Base-by-base conservation (phyloP, 2,888 invertebrate species). In the Cantharis lateralis region DNA sequence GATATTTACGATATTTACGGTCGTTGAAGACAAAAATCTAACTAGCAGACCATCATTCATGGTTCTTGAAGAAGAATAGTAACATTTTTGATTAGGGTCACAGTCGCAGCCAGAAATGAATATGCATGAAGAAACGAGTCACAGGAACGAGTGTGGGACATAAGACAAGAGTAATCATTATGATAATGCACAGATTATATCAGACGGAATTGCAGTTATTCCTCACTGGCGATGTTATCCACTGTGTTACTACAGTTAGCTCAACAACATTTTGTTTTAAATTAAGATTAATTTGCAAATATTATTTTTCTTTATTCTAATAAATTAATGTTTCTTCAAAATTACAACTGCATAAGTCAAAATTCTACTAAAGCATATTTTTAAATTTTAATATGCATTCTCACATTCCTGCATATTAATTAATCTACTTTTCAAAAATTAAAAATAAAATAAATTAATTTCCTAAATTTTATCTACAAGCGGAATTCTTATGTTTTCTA, bases 91-190 rank as follows among this genome's bases (percentile, higher is more conserved):
- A 77, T 74, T 78, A 75, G 74, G 76, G 78, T 76, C 73, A 78
- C 73, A 78, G 78, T 78, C 75, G 74, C 73, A 76, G 76, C 68
- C 72, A 68, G 15, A 71, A 63, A 80, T 82, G 77, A 80, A 82
- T 82, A 81, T 80, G 64, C 76, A 82, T 81, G 80, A 81, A 77
- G 75, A 68, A 79, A 75, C 81, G 81, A 82, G 80, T 82, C 81
- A 80, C 79, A 81, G 78, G 80, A 78, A 82, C 80, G 78, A 80
- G 81, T 82, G 82, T 82, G 82, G 81, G 81, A 82, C 81, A 81
- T 78, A 79, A 77, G 76, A 79, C 81, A 78, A 48, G 74, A 78
- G 76, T 78, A 81, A 81, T 81, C 80, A 80, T 81, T 81, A 81
- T 81, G 80, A 76, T 80, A 80, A 81, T 81, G 78, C 70, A 70